Evolutionary conservation across 2,888 invertebrate genomes (phyloP).

Genomic region (Heteromurus nitidus): DNA sequence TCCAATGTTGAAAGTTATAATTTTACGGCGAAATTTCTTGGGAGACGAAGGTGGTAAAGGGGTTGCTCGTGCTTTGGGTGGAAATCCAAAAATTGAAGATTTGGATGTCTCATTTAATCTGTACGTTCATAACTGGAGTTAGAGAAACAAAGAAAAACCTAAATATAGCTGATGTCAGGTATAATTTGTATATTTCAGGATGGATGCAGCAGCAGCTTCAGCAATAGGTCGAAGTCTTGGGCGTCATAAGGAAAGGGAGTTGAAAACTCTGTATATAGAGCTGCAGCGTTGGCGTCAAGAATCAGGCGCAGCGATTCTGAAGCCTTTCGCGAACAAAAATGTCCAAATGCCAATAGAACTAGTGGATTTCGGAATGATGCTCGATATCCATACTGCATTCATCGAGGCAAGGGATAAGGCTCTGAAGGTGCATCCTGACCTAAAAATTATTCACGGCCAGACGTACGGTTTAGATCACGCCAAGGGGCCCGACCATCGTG

Average conservation of each 20-base stretch:
- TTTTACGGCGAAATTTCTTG: slow-evolving; percentile 64
- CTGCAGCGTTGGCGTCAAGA: slow-evolving; percentile 75
- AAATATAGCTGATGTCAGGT: not conserved
- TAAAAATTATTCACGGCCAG: slow-evolving; percentile 76
- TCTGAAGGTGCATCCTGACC: slow-evolving; percentile 73
- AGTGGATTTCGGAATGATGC: slow-evolving; percentile 78
- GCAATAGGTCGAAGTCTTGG: slow-evolving; percentile 31
- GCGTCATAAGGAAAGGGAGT: slow-evolving; percentile 22
- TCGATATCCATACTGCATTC: slow-evolving; percentile 76
- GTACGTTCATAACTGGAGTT: slow-evolving; percentile 13
- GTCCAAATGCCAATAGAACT: slow-evolving; percentile 74
- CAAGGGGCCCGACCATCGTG: slow-evolving; percentile 76
- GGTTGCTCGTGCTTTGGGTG: slow-evolving; percentile 49
- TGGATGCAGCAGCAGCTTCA: slow-evolving; percentile 41
- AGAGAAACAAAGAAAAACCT: not conserved
- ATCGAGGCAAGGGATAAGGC: slow-evolving; percentile 74
- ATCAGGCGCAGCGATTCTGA: slow-evolving; percentile 77
- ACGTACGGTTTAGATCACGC: slow-evolving; percentile 77
- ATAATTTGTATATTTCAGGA: slow-evolving; percentile 15
- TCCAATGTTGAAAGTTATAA: slow-evolving; percentile 47
- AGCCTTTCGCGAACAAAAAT: slow-evolving; percentile 75
- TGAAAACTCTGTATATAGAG: slow-evolving; percentile 49
- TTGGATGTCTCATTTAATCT: slow-evolving; percentile 64
- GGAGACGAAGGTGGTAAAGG: slow-evolving; percentile 64
- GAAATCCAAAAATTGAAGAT: slow-evolving; percentile 64